phyloP scores from a whole-genome alignment of 2,888 invertebrate genomes.

The Hirtodrosophila duncani region DNA sequence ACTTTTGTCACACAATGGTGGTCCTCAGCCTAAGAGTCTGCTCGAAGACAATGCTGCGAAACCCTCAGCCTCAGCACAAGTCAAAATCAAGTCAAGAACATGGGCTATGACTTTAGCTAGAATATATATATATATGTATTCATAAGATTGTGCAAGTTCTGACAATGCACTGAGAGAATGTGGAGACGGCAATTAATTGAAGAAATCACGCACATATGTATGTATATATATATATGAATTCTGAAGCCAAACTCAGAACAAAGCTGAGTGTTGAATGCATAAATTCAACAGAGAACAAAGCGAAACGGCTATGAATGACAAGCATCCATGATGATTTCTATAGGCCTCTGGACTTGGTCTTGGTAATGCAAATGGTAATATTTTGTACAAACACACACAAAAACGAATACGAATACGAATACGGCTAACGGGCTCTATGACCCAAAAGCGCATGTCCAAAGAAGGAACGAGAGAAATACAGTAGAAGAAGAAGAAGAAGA shows the following conservation, averaged over 20 bases:
- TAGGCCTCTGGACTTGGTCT: constrained; percentile 29
- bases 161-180: constrained; percentile 33
- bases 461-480: constrained; percentile 2
- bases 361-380: too few relatives aligned
- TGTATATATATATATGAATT: constrained; percentile 30
- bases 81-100: constrained; percentile 1
- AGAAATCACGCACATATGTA: constrained; percentile 65
- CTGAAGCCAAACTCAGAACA: constrained; percentile 2
- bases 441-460: constrained; percentile 40
- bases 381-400: too few relatives aligned
- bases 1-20: constrained; percentile 26
- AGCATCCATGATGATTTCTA: constrained; percentile 45
- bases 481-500: constrained; percentile 1
- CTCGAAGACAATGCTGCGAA: constrained; percentile 54
- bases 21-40: constrained; percentile 12
- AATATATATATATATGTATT: constrained; percentile 2
- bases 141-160: constrained; percentile 51
- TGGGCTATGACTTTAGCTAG: not conserved
- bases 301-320: constrained; percentile 34
- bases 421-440: constrained; percentile 51
- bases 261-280: not conserved
- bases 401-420: too few relatives aligned
- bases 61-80: constrained; percentile 9
- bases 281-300: constrained; percentile 32
- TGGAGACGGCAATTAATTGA: constrained; percentile 62